phyloP scores from a whole-genome alignment of 2,797 vertebrate species.

The Acridotheres tristis region DNA sequence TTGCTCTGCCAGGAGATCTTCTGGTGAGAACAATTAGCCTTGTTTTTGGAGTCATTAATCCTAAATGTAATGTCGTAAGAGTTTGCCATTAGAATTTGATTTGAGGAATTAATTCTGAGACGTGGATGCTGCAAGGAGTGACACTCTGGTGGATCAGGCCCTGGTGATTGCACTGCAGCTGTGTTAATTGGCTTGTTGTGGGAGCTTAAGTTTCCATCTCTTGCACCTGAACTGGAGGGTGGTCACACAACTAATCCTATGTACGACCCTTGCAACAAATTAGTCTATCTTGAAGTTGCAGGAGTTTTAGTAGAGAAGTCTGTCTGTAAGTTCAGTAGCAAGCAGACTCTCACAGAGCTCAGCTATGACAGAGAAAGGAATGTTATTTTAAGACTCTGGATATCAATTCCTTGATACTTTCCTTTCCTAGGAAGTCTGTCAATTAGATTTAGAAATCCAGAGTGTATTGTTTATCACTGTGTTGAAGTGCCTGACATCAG shows the following conservation, averaged over 20 bases:
- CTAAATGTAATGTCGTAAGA: background rate
- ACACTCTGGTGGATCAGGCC: background rate
- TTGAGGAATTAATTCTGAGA: background rate
- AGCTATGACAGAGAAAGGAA: background rate
- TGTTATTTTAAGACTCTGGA: constrained; percentile 5
- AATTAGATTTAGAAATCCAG: constrained; percentile 43
- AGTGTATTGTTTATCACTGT: constrained; percentile 26
- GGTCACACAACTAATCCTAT: background rate
- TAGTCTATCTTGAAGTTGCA: background rate
- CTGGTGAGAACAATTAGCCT: background rate
- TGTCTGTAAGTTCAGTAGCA: background rate
- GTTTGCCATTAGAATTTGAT: background rate
- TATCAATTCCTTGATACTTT: background rate
- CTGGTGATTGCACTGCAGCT: background rate
- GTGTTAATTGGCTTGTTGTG: background rate
- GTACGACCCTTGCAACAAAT: background rate
- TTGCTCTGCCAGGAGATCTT: background rate
- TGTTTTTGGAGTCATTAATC: background rate
- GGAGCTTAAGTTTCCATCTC: background rate
- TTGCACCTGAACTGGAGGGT: background rate
- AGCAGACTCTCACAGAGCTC: background rate
- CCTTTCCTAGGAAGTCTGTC: constrained; percentile 48
- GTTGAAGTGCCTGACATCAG: background rate
- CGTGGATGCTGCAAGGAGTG: background rate
- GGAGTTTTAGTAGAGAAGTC: background rate